Percentiles rank a stretch among this genome's conserved stretches.
Evolutionary conservation across 2,888 invertebrate species (phyloP).

Genomic region (Agrenia bidenticulata): DNA sequence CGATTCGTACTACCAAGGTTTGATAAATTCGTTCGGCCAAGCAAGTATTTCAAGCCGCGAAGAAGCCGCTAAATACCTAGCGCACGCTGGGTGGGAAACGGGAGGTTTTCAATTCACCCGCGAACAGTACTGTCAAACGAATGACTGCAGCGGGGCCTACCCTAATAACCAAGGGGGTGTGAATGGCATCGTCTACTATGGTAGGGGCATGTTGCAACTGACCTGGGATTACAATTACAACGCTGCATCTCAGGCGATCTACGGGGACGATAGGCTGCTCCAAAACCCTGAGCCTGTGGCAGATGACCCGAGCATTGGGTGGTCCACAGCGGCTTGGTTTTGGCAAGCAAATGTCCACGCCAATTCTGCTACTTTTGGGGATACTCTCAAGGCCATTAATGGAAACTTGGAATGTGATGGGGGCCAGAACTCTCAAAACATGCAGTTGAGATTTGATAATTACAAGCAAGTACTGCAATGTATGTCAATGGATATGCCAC

Average conservation of each 20-base stretch:
- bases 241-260: slow-evolving; percentile 18
- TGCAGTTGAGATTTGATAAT: slow-evolving; percentile 16
- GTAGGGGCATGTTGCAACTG: slow-evolving; percentile 24
- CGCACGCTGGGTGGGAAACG: slow-evolving; percentile 20
- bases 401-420: slow-evolving; percentile 31
- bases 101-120: slow-evolving; percentile 8
- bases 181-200: slow-evolving; percentile 20
- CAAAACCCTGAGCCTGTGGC: slow-evolving; percentile 22
- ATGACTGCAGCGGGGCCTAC: slow-evolving; percentile 21
- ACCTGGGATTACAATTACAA: slow-evolving; percentile 29
- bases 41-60: too few relatives aligned
- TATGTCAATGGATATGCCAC: too few relatives aligned
- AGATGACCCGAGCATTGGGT: slow-evolving; percentile 16
- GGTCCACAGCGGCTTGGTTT: slow-evolving; percentile 26
- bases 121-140: slow-evolving; percentile 17
- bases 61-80: too few relatives aligned
- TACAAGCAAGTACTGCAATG: too few relatives aligned
- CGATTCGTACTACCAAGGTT: too few relatives aligned
- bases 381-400: slow-evolving; percentile 26
- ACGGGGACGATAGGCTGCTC: slow-evolving; percentile 19
- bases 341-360: slow-evolving; percentile 29
- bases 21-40: too few relatives aligned
- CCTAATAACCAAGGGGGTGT: slow-evolving; percentile 17
- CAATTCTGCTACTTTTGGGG: slow-evolving; percentile 18
- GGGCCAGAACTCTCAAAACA: slow-evolving; percentile 22